These are phyloP conservation scores for Salarias fasciatus DNA, from an alignment of 2,797 vertebrate genomes.

Conservation along the genomic window DNA sequence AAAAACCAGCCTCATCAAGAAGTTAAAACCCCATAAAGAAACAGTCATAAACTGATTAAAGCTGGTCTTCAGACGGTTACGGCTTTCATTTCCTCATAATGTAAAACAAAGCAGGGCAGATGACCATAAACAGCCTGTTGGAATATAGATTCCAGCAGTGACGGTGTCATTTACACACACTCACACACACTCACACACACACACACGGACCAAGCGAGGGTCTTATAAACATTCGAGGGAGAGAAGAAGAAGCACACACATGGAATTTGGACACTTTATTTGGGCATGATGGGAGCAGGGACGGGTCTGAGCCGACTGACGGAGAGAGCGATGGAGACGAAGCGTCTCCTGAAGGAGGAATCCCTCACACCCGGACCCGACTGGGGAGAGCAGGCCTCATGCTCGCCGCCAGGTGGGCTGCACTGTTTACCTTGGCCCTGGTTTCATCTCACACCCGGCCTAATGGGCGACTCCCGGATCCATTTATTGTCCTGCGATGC, in stretches of 20 bases:
- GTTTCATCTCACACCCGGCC: constrained; percentile 9
- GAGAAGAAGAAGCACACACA: constrained; percentile 72
- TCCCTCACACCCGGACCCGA: no score
- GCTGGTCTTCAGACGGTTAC: constrained; percentile 1
- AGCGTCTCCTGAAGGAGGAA: no score
- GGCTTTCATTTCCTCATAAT: neutral
- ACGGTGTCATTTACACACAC: constrained; percentile 1
- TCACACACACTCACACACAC: neutral
- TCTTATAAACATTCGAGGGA: constrained; percentile 82
- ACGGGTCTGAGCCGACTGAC: constrained; percentile 26
- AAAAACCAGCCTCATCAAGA: no score
- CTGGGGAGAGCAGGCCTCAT: constrained; percentile 51
- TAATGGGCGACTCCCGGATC: constrained; percentile 18
- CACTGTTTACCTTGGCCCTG: constrained; percentile 32
- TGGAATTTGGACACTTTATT: constrained; percentile 88
- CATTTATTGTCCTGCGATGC: constrained; percentile 10
- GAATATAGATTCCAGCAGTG: constrained; percentile 11
- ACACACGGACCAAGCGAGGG: constrained; percentile 44
- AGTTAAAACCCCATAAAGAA: neutral
- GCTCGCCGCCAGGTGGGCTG: constrained; percentile 30
- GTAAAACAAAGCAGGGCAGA: constrained; percentile 4
- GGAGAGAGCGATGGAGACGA: constrained; percentile 38
- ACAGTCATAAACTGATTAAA: constrained; percentile 4
- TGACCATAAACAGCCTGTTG: constrained; percentile 22
- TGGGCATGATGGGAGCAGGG: constrained; percentile 82